Conservation (phyloP, 1,140 invertebrate species). For the Pissodes strobi region DNA sequence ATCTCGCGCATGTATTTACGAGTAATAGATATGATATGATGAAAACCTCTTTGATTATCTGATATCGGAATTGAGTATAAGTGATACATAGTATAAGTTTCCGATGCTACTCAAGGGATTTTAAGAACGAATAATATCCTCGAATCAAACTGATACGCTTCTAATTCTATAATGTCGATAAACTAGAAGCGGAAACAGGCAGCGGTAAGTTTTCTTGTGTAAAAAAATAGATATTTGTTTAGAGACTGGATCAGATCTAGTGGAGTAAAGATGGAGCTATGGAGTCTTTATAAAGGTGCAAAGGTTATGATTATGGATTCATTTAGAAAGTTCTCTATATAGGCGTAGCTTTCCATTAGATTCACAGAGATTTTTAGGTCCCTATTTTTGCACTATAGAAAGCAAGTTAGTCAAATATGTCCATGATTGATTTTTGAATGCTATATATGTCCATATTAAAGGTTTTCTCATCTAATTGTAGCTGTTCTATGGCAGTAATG, state of each 20-base stretch:
- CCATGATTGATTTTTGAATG: constrained; percentile 6
- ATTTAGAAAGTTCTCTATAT: neutral
- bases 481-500: constrained; percentile 24
- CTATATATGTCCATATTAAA: constrained; percentile 23
- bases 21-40: neutral
- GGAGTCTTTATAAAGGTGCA: constrained; percentile 16
- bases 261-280: constrained; percentile 23
- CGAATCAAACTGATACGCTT: constrained; percentile 22
- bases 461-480: constrained; percentile 26
- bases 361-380: neutral
- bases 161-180: constrained; percentile 17
- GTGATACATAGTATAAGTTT: constrained; percentile 10
- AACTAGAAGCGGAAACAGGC: neutral
- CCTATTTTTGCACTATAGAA: neutral
- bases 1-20: constrained; percentile 18
- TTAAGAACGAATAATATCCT: constrained; percentile 23
- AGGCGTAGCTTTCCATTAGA: constrained; percentile 10
- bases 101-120: constrained; percentile 18
- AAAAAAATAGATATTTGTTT: constrained; percentile 18
- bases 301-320: constrained; percentile 22
- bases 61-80: constrained; percentile 15
- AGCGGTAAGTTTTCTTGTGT: constrained; percentile 23
- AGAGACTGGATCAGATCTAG: neutral
- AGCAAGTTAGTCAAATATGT: neutral
- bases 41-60: constrained; percentile 19